Base-by-base conservation (phyloP, 2,797 vertebrate genomes). In the Sparidentex hasta region DNA sequence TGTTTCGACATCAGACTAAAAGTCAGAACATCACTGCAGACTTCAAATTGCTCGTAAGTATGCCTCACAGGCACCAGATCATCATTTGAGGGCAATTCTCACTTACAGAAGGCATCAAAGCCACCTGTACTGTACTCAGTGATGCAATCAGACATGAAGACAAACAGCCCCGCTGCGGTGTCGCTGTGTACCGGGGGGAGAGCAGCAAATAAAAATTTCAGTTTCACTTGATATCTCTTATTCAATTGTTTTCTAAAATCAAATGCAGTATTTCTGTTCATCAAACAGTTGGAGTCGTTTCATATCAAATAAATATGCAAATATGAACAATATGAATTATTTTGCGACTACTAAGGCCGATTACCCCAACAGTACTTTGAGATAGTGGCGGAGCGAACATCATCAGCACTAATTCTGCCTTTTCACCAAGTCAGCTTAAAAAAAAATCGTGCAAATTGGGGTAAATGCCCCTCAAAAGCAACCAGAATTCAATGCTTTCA, bases 31-130 rank as follows among this genome's bases (percentile, higher is more conserved):
- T 33, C 66, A 3, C 11, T 9, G 27, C 72, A 58, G 66, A 64
- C 63, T 56, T 51, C 63, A 72, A 33, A 74, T 16, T 7, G 29
- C 67, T 63, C 41, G 33, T 21, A 56, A 41, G 57, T 57, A 2
- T 20, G 25, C 59, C 56, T 68, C 50, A 16, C 50, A 54, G 69
- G 76, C 80, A 77, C 73, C 71, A 54, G 6, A 54, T 29, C 54
- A 78, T 76, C 64, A 86, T 76, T 75, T 73, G 23, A 56, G 58
- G 64, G 69, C 74, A 84, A 73, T 83, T 68, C 76, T 64, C 4
- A 18, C 25, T 47, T 21, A 74, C 16, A 65, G 56, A 78, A 55
- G 43, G 38, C 74, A 72, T 86, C 71, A 82, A 50, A 71, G 57
- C 17, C 57, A 81, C 59, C 46, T 64, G 65, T 46, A 68, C 1